Base-by-base conservation (phyloP, 2,113 vertebrate genomes). In the Istiophorus platypterus region DNA sequence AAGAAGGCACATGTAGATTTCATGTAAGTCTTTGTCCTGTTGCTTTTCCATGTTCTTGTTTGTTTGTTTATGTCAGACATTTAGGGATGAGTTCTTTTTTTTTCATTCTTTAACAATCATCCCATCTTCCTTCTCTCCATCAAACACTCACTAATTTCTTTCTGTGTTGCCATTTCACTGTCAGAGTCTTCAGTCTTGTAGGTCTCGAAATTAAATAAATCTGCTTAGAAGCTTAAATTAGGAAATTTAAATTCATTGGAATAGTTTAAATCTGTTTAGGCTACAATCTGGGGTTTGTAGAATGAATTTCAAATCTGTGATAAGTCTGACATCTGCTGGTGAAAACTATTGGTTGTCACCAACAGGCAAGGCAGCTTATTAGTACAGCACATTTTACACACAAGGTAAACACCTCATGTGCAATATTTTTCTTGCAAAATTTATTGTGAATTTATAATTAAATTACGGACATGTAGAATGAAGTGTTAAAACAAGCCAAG, bases 31-130 rank as follows among this genome's bases (percentile, higher is more conserved):
- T 72, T 24, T 26, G 20, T 65, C 15, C 52, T 0, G 15, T 39
- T 27, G 14, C n/a, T 56, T 34, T 6, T 31, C 3, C 3, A 4
- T 24, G 0, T 57, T 26, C 17, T 14, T 12, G 18, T 80, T 72
- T 66, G 20, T 57, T 56, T 26, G 59, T 71, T 41, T 70, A 29
- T 71, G 26, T 84, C 14, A 17, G 14, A 37, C 15, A 1, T 54
- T 27, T 15, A 13, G 57, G 34, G n/a, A 57, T 52, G 9, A 22
- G 0, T 31, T 68, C 29, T 29, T 79, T 34, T 68, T 81, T 57
- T 59, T 56, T 77, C 29, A 15, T 18, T 34, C 15, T 73, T 31
- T 72, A 65, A 76, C 70, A 20, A 20, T 22, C 47, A 75, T 57
- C 47, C 64, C 57, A 54, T 62, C 45, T 62, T 75, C 24, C 59